Base-by-base conservation (phyloP, 1,140 invertebrate genomes). In the Bombus affinis region DNA sequence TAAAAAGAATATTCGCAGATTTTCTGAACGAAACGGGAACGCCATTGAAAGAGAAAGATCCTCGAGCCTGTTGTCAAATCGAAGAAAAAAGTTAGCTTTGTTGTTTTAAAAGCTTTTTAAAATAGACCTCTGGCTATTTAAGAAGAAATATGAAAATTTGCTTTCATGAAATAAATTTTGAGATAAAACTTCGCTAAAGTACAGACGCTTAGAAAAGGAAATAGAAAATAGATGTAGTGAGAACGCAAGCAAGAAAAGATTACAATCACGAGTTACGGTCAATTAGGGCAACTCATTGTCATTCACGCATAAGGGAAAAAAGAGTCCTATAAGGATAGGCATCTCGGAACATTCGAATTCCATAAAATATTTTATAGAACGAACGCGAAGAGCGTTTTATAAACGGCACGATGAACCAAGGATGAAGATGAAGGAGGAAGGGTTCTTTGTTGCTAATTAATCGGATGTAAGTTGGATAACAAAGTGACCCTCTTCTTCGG, bases 361-460 rank as follows among this genome's bases (percentile, higher is more conserved):
- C 32, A 32, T 35, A 3, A 35, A 66, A 66, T 18, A n/a, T 39
- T 53, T n/a, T 39, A 70, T n/a, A 3, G 44, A 13, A 71, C 28
- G 32, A 44, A 35, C 22, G 13, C 9, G 35, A 42, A 28, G 13
- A 35, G 28, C 81, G 10, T 35, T 83, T 66, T 68, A 83, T 53
- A 39, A 76, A 66, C 44, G 59, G 10, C 5, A 22, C 35, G 25
- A 10, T 32, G 39, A 66, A 42, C 18, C 25, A 2, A 8, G 18
- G 2, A 42, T 18, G 13, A 57, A 62, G 42, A 44, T 32, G 15
- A 25, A 35, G 37, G 32, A 22, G 22, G 1, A n/a, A 0, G 32
- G 18, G 35, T 72, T 72, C 83, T 65, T 72, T 72, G 39, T 79
- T 47, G 35, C 42, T 80, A 85, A 85, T 85, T 85, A 72, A 85